Evolutionary conservation across 2,113 vertebrate species (phyloP), one percentile per base, ranked within the genome.

Genomic region (Nycticebus coucang): DNA sequence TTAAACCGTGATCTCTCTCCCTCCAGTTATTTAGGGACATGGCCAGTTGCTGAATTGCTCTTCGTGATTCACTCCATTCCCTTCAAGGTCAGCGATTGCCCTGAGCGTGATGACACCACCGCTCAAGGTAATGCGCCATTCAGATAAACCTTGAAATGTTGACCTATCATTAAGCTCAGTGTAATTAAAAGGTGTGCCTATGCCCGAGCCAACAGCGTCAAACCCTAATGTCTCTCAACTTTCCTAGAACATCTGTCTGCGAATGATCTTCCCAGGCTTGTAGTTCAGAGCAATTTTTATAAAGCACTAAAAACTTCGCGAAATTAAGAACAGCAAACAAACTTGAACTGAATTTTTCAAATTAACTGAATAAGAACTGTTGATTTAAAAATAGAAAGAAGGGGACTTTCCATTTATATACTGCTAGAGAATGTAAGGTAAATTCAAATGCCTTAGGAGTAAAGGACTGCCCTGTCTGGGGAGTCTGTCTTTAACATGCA

Each of bases 51-150:
- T 81, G 72, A 35, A 85, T 95, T 97, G 81, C 77, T 59, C 66
- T 68, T 90, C 89, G 0, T 33, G 90, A 95, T 89, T 97, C 97
- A 80, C 41, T 95, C 28, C 62, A 22, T 86, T 95, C 77, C 77
- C 94, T 80, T 97, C 96, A 96, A 97, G 94, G 96, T 96, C 95
- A 89, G 55, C 7, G 37, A 95, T 37, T 89, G 89, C n/a, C 53
- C 50, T 95, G 55, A 64, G 60, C 15, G 15, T 74, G 95, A 95
- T 68, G 95, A 95, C 45, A 68, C 81, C 45, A 68, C 81, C 35
- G 37, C 26, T 95, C 66, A 80, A 89, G 57, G 89, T 45, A 91
- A 95, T 0, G 0, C 57, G 66, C 55, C 28, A 69, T 74, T 95
- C 74, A 96, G 94, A 94, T 91, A 92, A 93, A 64, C 91, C 82